Conservation (phyloP, 2,797 vertebrate species). For the Coreius guichenoti region DNA sequence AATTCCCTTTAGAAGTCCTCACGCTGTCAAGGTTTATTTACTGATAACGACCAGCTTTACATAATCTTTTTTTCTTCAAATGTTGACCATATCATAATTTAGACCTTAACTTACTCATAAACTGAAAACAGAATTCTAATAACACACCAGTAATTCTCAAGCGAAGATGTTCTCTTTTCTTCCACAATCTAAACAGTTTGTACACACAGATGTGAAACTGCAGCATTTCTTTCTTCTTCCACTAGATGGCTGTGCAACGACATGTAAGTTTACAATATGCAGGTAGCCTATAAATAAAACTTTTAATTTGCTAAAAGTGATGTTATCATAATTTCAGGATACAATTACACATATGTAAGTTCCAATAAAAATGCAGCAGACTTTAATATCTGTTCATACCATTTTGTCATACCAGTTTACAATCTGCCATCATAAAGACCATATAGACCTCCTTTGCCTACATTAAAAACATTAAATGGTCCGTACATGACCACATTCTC, state of each 20-base stretch:
- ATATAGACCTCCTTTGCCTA: not conserved
- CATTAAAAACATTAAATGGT: not conserved
- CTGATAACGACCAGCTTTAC: not conserved
- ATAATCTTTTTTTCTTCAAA: not conserved
- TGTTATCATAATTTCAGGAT: not conserved
- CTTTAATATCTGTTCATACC: not conserved
- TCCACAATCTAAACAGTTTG: too few species aligned
- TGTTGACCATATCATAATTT: not conserved
- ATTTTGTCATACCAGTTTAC: not conserved
- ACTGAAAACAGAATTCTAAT: not conserved
- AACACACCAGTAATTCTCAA: not conserved
- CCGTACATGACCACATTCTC: not conserved
- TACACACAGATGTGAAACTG: not conserved
- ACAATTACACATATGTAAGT: not conserved
- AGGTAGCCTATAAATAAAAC: not conserved
- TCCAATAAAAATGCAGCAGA: not conserved
- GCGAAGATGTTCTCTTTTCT: not conserved
- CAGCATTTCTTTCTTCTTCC: slow-evolving; percentile 11
- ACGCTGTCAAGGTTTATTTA: not conserved
- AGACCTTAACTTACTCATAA: not conserved
- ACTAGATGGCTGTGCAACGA: slow-evolving; percentile 53
- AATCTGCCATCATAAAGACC: not conserved
- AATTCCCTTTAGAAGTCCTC: not conserved
- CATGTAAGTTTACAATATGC: slow-evolving; percentile 3
- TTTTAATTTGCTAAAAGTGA: not conserved